phyloP scores from a whole-genome alignment of 2,113 vertebrate species.

The Bos taurus region DNA sequence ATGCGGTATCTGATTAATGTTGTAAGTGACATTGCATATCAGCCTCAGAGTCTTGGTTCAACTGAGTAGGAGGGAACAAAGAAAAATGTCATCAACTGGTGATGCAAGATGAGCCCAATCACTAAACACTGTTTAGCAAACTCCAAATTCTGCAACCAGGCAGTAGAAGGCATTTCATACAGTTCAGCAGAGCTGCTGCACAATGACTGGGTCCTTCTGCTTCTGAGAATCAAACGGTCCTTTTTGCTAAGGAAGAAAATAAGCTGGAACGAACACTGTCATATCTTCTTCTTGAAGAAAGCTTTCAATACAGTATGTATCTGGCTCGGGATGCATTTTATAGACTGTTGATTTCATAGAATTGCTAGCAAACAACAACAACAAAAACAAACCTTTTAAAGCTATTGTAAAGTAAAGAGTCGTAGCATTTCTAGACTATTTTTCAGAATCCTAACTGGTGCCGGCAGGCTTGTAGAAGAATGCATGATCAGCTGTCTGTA shows the following conservation, averaged over 20 bases:
- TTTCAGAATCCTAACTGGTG: slow-evolving; percentile 79
- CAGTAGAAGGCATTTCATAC: slow-evolving; percentile 76
- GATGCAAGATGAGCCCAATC: slow-evolving; percentile 86
- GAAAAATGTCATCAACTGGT: slow-evolving; percentile 86
- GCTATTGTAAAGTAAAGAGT: slow-evolving; percentile 54
- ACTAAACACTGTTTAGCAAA: slow-evolving; percentile 81
- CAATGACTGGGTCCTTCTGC: slow-evolving; percentile 76
- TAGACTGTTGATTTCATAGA: slow-evolving; percentile 71
- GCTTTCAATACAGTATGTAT: slow-evolving; percentile 80
- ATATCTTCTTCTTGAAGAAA: slow-evolving; percentile 79
- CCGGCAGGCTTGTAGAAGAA: slow-evolving; percentile 80
- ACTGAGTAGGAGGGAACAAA: slow-evolving; percentile 87
- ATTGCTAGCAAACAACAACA: slow-evolving; percentile 57
- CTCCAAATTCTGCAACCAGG: slow-evolving; percentile 82
- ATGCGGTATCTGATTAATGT: slow-evolving; percentile 93
- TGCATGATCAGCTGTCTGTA: slow-evolving; percentile 84
- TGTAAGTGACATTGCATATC: slow-evolving; percentile 91
- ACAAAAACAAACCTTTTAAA: slow-evolving; percentile 47
- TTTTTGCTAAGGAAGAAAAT: slow-evolving; percentile 80
- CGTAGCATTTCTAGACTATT: slow-evolving; percentile 64
- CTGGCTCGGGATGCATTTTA: slow-evolving; percentile 77
- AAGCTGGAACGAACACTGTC: slow-evolving; percentile 71
- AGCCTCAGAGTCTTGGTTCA: slow-evolving; percentile 89
- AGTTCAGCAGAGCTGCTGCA: slow-evolving; percentile 78
- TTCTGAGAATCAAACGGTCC: slow-evolving; percentile 78